Conservation (phyloP, 2,797 vertebrate species). For the Threskiornis aethiopicus region DNA sequence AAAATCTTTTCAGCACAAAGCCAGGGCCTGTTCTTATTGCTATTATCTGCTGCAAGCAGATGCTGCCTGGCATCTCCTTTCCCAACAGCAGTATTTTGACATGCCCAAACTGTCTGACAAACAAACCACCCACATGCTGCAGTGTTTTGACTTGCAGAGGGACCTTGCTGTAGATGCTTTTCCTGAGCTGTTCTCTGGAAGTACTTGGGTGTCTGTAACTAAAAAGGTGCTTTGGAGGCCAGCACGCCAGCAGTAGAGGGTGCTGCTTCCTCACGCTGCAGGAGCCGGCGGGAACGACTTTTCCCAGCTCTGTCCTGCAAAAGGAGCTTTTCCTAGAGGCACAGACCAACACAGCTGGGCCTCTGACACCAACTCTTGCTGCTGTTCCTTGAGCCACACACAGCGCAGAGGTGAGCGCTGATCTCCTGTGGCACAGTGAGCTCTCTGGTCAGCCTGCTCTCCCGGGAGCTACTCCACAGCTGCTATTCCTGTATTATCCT, state of each 20-base stretch:
- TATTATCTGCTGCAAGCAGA: background rate
- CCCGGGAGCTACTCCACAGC: background rate
- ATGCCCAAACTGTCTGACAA: background rate
- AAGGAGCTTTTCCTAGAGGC: background rate
- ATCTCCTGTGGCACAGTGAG: background rate
- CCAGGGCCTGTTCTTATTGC: background rate
- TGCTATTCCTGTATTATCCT: background rate
- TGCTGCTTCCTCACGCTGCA: background rate
- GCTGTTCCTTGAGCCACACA: background rate
- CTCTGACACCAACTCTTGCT: background rate
- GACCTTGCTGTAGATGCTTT: background rate
- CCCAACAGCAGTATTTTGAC: background rate
- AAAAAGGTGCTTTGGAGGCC: background rate
- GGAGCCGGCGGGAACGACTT: background rate
- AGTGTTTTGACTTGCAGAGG: background rate
- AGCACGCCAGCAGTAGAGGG: conserved; percentile 44
- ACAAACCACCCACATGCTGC: background rate
- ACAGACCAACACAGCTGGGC: fast-evolving
- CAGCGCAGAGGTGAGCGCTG: background rate
- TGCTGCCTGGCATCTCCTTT: background rate
- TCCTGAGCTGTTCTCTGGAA: background rate
- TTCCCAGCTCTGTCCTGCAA: background rate
- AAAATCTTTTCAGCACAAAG: background rate
- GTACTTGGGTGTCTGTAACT: fast-evolving
- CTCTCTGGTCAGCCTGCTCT: background rate